Evolutionary conservation across 1,140 invertebrate species (phyloP).

Genomic region (Contarinia nasturtii): DNA sequence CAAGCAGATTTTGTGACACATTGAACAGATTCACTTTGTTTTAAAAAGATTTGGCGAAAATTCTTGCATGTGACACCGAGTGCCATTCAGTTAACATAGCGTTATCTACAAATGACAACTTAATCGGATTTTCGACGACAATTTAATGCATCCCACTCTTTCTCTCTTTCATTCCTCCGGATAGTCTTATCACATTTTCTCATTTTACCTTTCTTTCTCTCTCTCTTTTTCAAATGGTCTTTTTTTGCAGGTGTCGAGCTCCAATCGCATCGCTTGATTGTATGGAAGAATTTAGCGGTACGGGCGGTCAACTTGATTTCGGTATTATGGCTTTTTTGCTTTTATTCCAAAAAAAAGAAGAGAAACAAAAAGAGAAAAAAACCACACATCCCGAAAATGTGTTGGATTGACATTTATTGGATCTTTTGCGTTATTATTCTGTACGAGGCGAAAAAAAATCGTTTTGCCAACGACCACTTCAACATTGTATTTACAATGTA

Average conservation of each 20-base stretch:
- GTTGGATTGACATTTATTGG: too few species aligned
- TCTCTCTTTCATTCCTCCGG: background rate
- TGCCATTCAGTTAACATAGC: constrained; percentile 17
- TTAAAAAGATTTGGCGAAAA: constrained; percentile 16
- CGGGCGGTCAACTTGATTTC: constrained; percentile 28
- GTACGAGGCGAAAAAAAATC: too few species aligned
- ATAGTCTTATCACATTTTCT: constrained; percentile 2
- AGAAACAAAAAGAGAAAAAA: too few species aligned
- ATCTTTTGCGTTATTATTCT: too few species aligned
- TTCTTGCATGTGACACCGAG: constrained; percentile 4
- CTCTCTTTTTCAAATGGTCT: background rate
- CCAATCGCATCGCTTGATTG: constrained; percentile 80
- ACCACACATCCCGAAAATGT: too few species aligned
- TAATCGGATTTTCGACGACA: background rate
- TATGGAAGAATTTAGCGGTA: constrained; percentile 76
- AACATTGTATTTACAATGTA: too few species aligned
- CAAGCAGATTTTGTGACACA: too few species aligned
- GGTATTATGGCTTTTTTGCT: constrained; percentile 12
- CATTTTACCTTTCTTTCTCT: too few species aligned
- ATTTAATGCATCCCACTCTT: background rate
- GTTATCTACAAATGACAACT: constrained; percentile 13
- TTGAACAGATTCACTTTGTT: too few species aligned
- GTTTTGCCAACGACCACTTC: too few species aligned
- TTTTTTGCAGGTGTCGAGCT: constrained; percentile 54
- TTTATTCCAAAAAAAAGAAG: too few species aligned